phyloP scores from a whole-genome alignment of 2,113 vertebrate genomes.

The Nettapus auritus region DNA sequence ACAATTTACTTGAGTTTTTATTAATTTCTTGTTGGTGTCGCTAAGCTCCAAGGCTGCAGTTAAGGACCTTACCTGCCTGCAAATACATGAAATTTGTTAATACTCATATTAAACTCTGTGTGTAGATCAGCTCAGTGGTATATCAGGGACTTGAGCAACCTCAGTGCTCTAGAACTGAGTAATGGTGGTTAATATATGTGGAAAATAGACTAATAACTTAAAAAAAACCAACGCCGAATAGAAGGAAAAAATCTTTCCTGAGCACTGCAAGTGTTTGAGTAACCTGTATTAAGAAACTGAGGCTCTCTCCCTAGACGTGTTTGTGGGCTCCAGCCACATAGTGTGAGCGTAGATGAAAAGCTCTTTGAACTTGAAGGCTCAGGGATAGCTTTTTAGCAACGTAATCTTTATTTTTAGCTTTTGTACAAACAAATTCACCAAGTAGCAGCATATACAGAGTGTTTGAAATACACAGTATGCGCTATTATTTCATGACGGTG shows the following conservation, averaged over 20 bases:
- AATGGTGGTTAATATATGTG: neutral
- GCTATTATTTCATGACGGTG: neutral
- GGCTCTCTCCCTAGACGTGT: neutral
- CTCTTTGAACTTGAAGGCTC: constrained; percentile 19
- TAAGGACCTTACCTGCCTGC: neutral
- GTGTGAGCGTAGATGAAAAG: neutral
- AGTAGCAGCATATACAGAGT: neutral
- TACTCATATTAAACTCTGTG: neutral
- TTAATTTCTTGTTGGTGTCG: neutral
- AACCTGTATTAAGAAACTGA: neutral
- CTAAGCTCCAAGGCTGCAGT: neutral
- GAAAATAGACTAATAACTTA: neutral
- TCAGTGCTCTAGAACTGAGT: neutral
- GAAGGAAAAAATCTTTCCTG: neutral
- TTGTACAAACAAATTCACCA: neutral
- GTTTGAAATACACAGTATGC: neutral
- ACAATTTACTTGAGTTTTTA: neutral
- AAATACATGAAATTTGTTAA: neutral
- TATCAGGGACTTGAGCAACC: neutral
- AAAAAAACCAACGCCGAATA: neutral
- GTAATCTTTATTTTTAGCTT: constrained; percentile 23
- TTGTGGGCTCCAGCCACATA: neutral
- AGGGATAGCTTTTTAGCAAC: neutral
- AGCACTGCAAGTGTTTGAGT: neutral
- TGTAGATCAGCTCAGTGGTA: neutral